Percentiles rank a stretch among this genome's conserved stretches.
These are phyloP conservation scores for Crocodylus rhombifer DNA, from an alignment of 2,797 vertebrate genomes.

Conservation along the genomic window DNA sequence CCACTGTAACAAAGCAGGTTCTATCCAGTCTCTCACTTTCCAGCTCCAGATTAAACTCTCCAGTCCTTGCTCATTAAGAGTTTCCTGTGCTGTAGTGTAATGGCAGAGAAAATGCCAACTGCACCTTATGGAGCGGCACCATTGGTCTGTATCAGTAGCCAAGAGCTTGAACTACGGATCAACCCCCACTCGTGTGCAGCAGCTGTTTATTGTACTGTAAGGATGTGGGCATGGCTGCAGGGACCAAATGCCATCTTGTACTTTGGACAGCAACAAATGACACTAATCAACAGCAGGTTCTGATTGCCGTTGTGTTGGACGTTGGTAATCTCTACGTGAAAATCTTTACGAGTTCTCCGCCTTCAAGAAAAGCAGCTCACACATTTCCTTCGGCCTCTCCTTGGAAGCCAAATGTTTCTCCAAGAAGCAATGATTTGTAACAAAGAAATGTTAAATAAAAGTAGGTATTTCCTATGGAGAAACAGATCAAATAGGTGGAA, in stretches of 20 bases:
- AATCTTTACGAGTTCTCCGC: background rate
- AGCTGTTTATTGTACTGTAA: background rate
- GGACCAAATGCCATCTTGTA: background rate
- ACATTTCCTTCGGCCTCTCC: background rate
- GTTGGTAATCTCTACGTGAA: background rate
- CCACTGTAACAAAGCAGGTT: background rate
- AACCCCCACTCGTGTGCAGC: background rate
- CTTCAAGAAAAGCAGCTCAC: background rate
- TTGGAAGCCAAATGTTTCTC: background rate
- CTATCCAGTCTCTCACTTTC: background rate
- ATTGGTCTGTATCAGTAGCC: accelerated
- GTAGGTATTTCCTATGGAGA: background rate
- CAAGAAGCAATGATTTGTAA: background rate
- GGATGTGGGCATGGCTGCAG: background rate
- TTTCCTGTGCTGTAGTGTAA: background rate
- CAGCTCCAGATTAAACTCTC: background rate
- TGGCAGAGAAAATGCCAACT: background rate
- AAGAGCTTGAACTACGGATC: background rate
- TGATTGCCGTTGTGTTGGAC: background rate
- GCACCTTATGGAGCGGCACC: background rate
- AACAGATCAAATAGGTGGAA: background rate
- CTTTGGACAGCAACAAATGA: background rate
- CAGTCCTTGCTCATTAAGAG: background rate
- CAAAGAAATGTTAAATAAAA: background rate
- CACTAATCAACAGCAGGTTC: background rate